Conservation (phyloP, 2,888 invertebrate species). For the Globia sparganii region DNA sequence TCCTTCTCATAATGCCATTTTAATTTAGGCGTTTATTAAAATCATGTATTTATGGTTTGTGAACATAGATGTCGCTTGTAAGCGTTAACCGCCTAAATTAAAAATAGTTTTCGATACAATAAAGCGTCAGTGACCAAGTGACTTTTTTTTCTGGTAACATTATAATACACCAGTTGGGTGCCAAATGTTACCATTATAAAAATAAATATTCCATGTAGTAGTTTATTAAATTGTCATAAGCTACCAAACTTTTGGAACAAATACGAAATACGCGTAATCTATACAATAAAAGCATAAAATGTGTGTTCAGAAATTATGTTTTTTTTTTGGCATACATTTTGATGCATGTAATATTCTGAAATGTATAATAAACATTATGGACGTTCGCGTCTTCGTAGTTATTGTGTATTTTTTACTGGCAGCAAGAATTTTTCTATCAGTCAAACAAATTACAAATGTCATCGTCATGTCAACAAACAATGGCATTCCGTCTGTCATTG, state of each 20-base stretch:
- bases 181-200: slow-evolving; percentile 2
- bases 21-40: no score
- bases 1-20: no score
- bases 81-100: background rate
- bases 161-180: background rate
- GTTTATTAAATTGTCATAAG: background rate
- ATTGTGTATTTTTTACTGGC: no score
- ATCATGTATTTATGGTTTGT: background rate
- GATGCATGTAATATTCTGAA: background rate
- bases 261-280: background rate
- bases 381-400: no score
- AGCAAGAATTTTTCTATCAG: no score
- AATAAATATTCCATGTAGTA: background rate
- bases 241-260: background rate
- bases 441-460: no score
- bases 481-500: background rate
- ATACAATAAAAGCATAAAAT: background rate
- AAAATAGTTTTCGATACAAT: background rate
- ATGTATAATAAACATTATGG: background rate
- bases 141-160: background rate
- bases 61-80: background rate
- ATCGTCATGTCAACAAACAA: no score
- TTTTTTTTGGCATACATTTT: background rate
- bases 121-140: background rate
- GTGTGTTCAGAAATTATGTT: background rate